phyloP scores from a whole-genome alignment of 2,113 vertebrate genomes.

The Cololabis saira region DNA sequence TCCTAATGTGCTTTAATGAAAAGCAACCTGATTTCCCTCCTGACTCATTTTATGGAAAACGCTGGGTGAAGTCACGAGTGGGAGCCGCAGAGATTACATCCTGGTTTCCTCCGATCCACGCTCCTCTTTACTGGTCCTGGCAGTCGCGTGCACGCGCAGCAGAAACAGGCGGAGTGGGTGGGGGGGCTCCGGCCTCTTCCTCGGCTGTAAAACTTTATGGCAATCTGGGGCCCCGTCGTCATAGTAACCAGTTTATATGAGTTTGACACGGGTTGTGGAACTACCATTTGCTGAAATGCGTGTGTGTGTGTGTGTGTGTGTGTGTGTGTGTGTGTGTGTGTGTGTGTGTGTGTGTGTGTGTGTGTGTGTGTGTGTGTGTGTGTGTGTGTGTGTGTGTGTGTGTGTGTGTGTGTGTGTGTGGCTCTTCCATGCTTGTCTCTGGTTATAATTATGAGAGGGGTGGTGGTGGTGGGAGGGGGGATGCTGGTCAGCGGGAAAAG shows the following conservation, averaged over 20 bases:
- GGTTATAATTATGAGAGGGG: conserved; percentile 47
- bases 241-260: conserved; percentile 79
- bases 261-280: conserved; percentile 47
- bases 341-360: not conserved
- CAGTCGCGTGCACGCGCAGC: conserved; percentile 27
- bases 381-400: not conserved
- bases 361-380: not conserved
- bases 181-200: conserved; percentile 41
- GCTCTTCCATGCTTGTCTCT: conserved; percentile 26
- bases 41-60: conserved; percentile 44
- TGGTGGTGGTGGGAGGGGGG: no score
- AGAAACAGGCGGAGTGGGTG: conserved; percentile 10
- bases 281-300: conserved; percentile 35
- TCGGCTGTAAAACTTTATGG: conserved; percentile 78
- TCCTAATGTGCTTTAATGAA: conserved; percentile 57
- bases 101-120: conserved; percentile 32
- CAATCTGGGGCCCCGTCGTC: conserved; percentile 75
- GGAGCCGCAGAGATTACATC: conserved; percentile 24
- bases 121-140: conserved; percentile 29
- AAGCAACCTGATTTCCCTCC: conserved; percentile 32
- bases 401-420: not conserved
- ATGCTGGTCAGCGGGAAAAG: not conserved
- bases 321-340: not conserved
- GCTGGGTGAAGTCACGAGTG: conserved; percentile 32
- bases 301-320: conserved; percentile 6